These are phyloP conservation scores for Oryzias javanicus DNA, from an alignment of 2,113 vertebrate species.

Conservation along the genomic window DNA sequence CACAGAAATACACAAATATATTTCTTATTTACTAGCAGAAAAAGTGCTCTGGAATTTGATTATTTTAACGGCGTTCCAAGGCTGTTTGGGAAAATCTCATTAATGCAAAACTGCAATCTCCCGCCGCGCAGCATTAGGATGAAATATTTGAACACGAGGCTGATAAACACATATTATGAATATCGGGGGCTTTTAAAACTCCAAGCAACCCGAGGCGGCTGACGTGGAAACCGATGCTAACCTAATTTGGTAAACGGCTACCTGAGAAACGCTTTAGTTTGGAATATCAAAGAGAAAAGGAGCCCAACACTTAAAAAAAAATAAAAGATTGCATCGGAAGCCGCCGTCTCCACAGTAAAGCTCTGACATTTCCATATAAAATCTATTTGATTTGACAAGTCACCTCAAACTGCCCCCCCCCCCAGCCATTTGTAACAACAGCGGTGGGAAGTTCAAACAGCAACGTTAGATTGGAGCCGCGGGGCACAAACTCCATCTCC, in stretches of 20 bases:
- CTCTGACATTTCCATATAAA: conserved; percentile 54
- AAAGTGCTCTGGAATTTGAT: conserved; percentile 4
- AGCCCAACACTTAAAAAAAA: not conserved
- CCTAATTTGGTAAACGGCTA: conserved; percentile 36
- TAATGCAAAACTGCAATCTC: conserved; percentile 34
- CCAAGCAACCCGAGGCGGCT: conserved; percentile 18
- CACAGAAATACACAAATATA: not conserved
- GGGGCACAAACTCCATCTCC: conserved; percentile 53
- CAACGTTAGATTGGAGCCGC: conserved; percentile 54
- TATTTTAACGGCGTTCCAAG: not conserved
- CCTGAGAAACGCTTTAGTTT: conserved; percentile 18
- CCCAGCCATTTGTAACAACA: conserved; percentile 39
- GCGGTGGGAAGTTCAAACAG: conserved; percentile 48
- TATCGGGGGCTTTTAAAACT: conserved; percentile 27
- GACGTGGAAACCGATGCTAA: conserved; percentile 22
- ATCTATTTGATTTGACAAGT: conserved; percentile 29
- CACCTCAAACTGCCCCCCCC: conserved; percentile 15
- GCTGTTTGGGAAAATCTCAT: conserved; percentile 22
- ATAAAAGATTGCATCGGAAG: not conserved
- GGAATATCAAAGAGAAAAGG: not conserved
- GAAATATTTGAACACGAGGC: conserved; percentile 26
- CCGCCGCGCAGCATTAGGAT: conserved; percentile 27
- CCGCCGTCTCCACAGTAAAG: conserved; percentile 5
- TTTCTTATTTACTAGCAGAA: not conserved
- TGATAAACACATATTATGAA: conserved; percentile 28